Percentiles rank a stretch among this genome's conserved stretches.
Evolutionary conservation across 2,797 vertebrate genomes (phyloP).

Genomic region (Platalea minor): DNA sequence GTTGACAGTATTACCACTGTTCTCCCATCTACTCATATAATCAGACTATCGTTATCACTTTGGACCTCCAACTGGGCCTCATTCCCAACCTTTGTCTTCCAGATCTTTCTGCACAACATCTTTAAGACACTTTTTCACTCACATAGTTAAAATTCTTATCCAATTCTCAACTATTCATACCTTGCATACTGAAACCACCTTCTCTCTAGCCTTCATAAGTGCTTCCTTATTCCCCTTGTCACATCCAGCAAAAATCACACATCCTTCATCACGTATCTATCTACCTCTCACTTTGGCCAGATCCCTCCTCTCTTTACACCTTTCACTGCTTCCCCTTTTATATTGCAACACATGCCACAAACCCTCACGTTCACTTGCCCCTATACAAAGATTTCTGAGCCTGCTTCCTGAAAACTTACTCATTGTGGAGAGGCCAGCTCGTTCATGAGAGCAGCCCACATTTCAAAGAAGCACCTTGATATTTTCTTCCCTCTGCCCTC

Average conservation of each 20-base stretch:
- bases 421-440: neutral
- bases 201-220: neutral
- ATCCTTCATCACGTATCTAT: neutral
- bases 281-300: neutral
- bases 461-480: neutral
- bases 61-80: neutral
- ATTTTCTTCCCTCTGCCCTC: neutral
- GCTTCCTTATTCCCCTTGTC: neutral
- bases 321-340: neutral
- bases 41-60: neutral
- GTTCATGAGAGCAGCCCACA: neutral
- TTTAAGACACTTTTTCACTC: neutral
- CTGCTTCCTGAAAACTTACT: neutral
- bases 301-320: neutral
- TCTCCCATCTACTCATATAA: neutral
- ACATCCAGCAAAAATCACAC: neutral
- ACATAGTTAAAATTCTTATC: neutral
- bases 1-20: neutral
- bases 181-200: neutral
- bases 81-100: neutral
- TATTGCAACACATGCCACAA: neutral
- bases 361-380: neutral
- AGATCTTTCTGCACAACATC: neutral
- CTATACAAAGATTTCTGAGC: neutral
- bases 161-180: neutral